A percentile compares a stretch with the other conserved stretches of the same genome.
Conservation (phyloP, 2,113 vertebrate genomes). For the Semnornis frantzii region DNA sequence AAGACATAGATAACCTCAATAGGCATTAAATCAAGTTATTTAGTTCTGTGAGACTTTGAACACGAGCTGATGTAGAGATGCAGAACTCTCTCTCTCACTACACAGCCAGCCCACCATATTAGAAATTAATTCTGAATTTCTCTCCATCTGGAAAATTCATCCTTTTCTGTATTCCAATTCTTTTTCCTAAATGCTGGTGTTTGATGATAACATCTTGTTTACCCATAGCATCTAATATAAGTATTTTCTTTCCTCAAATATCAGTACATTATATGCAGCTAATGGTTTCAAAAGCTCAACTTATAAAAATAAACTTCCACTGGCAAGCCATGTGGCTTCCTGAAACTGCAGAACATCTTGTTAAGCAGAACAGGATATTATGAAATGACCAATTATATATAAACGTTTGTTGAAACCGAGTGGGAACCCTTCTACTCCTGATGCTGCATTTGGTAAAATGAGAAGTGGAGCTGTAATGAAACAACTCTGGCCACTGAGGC, state of each 20-base stretch:
- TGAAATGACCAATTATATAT: slow-evolving; percentile 18
- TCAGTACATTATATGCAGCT: background rate
- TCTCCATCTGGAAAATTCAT: background rate
- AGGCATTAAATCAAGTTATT: background rate
- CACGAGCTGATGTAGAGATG: background rate
- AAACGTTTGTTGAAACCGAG: slow-evolving; percentile 52
- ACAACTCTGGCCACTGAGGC: background rate
- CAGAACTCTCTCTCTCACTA: background rate
- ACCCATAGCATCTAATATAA: background rate
- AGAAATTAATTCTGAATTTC: background rate
- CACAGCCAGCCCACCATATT: background rate
- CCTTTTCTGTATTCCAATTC: background rate
- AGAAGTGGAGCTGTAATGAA: background rate
- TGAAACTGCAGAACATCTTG: slow-evolving; percentile 35
- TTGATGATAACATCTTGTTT: background rate
- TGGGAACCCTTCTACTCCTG: background rate
- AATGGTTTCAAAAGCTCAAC: slow-evolving; percentile 22
- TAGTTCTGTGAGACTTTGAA: background rate
- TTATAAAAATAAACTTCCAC: slow-evolving; percentile 34
- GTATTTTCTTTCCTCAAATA: background rate
- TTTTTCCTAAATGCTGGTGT: background rate
- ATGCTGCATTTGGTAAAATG: background rate
- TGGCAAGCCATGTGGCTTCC: slow-evolving; percentile 32
- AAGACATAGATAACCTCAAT: background rate
- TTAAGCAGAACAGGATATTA: slow-evolving; percentile 28